Evolutionary conservation across 2,888 invertebrate genomes (phyloP).

Genomic region (Gisinianus flammeolus): DNA sequence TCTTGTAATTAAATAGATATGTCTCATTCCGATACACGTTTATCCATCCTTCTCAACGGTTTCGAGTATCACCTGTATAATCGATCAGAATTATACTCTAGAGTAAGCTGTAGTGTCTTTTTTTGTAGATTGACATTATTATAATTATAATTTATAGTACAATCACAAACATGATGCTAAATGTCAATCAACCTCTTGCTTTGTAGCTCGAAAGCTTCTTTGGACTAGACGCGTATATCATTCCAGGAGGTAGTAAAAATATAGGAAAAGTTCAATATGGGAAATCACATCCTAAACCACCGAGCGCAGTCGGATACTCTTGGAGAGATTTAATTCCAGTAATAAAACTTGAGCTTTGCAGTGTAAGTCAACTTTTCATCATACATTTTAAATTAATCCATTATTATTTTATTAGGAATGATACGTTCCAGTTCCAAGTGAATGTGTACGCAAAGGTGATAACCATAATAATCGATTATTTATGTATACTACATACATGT

Average conservation of each 20-base stretch:
- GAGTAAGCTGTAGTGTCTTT: constrained; percentile 58
- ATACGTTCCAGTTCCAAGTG: too few relatives aligned
- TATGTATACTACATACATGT: too few relatives aligned
- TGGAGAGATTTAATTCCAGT: constrained; percentile 97
- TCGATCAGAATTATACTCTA: constrained; percentile 83
- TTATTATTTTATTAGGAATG: too few relatives aligned
- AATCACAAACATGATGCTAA: not conserved
- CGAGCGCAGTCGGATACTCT: constrained; percentile 83
- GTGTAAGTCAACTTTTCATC: constrained; percentile 66
- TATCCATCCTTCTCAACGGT: constrained; percentile 90
- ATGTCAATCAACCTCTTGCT: not conserved
- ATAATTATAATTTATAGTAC: not conserved
- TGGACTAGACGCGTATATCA: constrained; percentile 79
- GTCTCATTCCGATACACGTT: constrained; percentile 90
- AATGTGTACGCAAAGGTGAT: not conserved
- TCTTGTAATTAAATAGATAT: constrained; percentile 70
- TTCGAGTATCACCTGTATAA: constrained; percentile 96
- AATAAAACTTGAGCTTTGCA: constrained; percentile 91
- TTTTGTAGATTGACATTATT: not conserved
- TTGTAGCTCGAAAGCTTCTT: constrained; percentile 78
- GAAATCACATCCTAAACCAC: constrained; percentile 65
- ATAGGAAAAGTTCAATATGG: constrained; percentile 53
- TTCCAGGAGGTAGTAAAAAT: constrained; percentile 63
- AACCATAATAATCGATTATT: not conserved
- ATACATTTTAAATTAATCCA: too few relatives aligned